Percentiles rank a stretch among this genome's conserved stretches.
Conservation (phyloP, 2,888 invertebrate species). For the Agrenia bidenticulata region DNA sequence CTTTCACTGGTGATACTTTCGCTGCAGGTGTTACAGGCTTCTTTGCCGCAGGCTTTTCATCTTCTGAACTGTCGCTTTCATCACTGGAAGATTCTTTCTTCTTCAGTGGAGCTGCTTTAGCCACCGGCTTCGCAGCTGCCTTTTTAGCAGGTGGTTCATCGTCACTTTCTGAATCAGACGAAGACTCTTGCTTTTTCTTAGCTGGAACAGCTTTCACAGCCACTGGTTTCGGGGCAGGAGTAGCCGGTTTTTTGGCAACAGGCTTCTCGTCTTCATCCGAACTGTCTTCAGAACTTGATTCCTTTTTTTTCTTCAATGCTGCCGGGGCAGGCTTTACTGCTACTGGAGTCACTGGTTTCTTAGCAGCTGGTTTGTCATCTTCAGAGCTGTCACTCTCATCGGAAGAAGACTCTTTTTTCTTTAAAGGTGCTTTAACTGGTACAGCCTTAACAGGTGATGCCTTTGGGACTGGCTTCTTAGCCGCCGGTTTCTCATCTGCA, state of each 20-base stretch:
- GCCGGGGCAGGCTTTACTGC: slow-evolving; percentile 29
- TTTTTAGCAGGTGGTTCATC: slow-evolving; percentile 22
- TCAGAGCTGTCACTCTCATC: slow-evolving; percentile 40
- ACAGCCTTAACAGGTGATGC: slow-evolving; percentile 27
- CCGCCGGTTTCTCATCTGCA: slow-evolving; percentile 24
- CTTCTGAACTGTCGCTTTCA: slow-evolving; percentile 18
- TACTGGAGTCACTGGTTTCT: slow-evolving; percentile 25
- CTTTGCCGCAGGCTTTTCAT: slow-evolving; percentile 26
- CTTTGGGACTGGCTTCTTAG: slow-evolving; percentile 5
- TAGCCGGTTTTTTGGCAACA: slow-evolving; percentile 20
- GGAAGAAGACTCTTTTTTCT: slow-evolving; percentile 24
- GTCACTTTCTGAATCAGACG: slow-evolving; percentile 18
- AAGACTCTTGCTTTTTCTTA: slow-evolving; percentile 31
- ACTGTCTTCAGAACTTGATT: slow-evolving; percentile 55
- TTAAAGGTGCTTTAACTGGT: slow-evolving; percentile 26
- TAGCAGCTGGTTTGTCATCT: slow-evolving; percentile 37
- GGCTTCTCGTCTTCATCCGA: slow-evolving; percentile 54
- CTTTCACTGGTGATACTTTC: slow-evolving; percentile 6
- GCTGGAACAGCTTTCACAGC: slow-evolving; percentile 29
- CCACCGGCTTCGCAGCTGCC: slow-evolving; percentile 29
- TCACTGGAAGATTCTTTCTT: slow-evolving; percentile 27
- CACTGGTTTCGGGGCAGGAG: slow-evolving; percentile 4
- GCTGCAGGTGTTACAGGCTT: slow-evolving; percentile 28
- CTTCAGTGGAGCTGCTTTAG: slow-evolving; percentile 17
- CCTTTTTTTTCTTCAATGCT: slow-evolving; percentile 47